These are phyloP conservation scores for Scylla paramamosain DNA, from an alignment of 1,140 invertebrate genomes.

Conservation along the genomic window DNA sequence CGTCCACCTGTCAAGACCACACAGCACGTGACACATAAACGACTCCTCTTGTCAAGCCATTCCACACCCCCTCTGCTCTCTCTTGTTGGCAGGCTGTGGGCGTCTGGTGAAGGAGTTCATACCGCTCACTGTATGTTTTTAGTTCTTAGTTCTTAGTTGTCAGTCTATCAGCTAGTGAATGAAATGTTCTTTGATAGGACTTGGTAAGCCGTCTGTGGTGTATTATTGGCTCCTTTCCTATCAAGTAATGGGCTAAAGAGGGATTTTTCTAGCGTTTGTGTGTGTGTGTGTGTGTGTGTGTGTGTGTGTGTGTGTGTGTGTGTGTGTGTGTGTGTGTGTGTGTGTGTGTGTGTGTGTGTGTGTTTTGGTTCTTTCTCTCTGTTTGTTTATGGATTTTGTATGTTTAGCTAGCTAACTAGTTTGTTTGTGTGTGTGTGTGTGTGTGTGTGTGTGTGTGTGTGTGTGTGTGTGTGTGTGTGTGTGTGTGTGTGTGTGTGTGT, in stretches of 20 bases:
- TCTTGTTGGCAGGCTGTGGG: not conserved
- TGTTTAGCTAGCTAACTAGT: not conserved
- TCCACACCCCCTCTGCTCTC: not conserved
- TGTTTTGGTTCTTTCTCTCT: slow-evolving; percentile 30
- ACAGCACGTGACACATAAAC: not conserved
- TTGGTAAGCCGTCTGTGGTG: too few relatives aligned
- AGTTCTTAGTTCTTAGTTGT: too few relatives aligned
- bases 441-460: slow-evolving; percentile 58
- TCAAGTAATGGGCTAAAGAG: too few relatives aligned
- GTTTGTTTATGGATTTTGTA: not conserved
- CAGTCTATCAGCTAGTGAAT: too few relatives aligned
- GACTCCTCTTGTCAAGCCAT: not conserved
- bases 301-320: slow-evolving; percentile 40
- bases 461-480: slow-evolving; percentile 47
- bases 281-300: slow-evolving; percentile 30
- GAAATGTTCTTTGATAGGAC: too few relatives aligned
- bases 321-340: slow-evolving; percentile 48
- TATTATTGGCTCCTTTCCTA: too few relatives aligned
- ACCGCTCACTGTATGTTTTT: too few relatives aligned
- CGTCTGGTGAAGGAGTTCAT: not conserved
- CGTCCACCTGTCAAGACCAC: not conserved
- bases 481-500: slow-evolving; percentile 11
- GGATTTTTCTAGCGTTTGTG: not conserved
- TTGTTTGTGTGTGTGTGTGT: slow-evolving; percentile 49
- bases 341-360: slow-evolving; percentile 46